Conservation (phyloP, 2,113 vertebrate species). For the Clarias magur region DNA sequence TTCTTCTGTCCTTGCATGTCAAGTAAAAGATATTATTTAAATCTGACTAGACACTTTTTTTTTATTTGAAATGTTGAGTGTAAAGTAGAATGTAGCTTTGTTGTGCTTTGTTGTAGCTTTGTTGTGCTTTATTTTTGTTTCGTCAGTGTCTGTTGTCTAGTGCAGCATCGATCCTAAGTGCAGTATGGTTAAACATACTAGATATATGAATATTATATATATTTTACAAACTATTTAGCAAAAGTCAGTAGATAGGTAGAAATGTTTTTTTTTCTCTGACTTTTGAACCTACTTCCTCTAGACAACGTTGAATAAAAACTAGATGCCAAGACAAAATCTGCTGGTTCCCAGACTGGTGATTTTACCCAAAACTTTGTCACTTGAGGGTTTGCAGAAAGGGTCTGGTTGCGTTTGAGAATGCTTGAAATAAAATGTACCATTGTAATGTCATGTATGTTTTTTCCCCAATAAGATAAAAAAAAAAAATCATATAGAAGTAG, state of each 20-base stretch:
- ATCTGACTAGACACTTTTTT: not conserved
- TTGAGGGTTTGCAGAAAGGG: not conserved
- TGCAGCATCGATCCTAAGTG: not conserved
- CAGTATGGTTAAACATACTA: not conserved
- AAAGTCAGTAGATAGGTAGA: not conserved
- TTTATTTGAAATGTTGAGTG: not conserved
- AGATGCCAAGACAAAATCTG: not conserved
- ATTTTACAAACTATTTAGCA: not conserved
- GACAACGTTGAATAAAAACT: not conserved
- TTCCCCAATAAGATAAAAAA: not conserved
- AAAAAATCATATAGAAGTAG: not conserved
- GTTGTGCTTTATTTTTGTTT: not conserved
- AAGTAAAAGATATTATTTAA: not conserved
- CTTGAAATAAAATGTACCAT: not conserved
- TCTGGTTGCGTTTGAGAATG: not conserved
- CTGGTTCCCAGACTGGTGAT: not conserved
- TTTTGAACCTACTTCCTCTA: not conserved
- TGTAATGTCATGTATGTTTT: not conserved
- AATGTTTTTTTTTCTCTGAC: not conserved
- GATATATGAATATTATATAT: not conserved
- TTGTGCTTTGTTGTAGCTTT: not conserved
- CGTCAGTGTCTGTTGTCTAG: not conserved
- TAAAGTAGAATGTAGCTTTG: not conserved
- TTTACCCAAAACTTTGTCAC: not conserved
- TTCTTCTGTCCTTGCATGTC: not conserved